phyloP scores from a whole-genome alignment of 2,797 vertebrate species.

The Tangara arthus region DNA sequence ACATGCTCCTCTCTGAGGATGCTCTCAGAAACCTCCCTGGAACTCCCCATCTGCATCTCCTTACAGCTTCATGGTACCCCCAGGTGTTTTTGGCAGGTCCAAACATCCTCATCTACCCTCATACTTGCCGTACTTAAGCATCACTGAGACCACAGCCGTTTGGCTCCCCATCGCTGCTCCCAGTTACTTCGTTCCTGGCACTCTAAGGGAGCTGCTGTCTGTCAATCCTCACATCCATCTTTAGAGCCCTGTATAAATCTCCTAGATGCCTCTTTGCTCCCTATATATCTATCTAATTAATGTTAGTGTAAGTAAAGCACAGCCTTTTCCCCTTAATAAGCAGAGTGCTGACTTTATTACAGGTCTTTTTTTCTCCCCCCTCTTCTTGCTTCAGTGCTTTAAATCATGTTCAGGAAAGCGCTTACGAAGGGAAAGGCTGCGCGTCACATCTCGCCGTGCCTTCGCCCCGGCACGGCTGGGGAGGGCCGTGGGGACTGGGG shows the following conservation, averaged over 20 bases:
- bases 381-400: slow-evolving; percentile 72
- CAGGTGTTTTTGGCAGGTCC: neutral
- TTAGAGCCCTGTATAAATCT: slow-evolving; percentile 44
- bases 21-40: neutral
- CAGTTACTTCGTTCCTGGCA: neutral
- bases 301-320: slow-evolving; percentile 78
- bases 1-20: neutral
- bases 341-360: slow-evolving; percentile 83
- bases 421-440: slow-evolving; percentile 69
- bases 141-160: neutral
- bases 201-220: neutral
- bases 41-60: neutral
- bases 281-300: slow-evolving; percentile 82
- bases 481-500: neutral
- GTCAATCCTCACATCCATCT: slow-evolving; percentile 53
- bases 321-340: slow-evolving; percentile 82
- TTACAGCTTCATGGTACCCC: neutral
- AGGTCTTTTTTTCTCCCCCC: neutral
- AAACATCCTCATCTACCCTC: neutral
- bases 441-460: neutral
- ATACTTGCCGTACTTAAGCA: neutral
- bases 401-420: slow-evolving; percentile 79
- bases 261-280: slow-evolving; percentile 59
- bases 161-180: neutral
- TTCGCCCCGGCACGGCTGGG: neutral